Percentiles rank a stretch among this genome's conserved stretches.
These are phyloP conservation scores for Cyprinodon brontotheroides DNA, from an alignment of 2,113 vertebrate genomes.

Conservation along the genomic window DNA sequence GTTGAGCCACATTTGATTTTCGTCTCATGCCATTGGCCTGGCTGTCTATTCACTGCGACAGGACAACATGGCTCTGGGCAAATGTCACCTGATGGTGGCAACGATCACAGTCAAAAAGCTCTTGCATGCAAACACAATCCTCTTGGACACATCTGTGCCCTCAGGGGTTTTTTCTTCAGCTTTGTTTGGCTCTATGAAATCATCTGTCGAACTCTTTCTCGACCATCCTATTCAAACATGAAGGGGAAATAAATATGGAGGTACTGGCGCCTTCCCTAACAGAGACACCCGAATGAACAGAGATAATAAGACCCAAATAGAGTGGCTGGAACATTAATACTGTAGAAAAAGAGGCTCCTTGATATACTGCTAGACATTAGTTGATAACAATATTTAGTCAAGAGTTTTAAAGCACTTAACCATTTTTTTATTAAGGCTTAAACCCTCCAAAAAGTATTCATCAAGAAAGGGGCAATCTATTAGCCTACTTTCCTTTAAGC, in stretches of 20 bases:
- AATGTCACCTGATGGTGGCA: constrained; percentile 44
- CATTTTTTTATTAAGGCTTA: no score
- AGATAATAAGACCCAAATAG: constrained; percentile 2
- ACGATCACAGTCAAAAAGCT: neutral
- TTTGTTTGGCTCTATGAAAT: constrained; percentile 10
- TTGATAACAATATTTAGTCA: constrained; percentile 29
- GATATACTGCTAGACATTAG: constrained; percentile 38
- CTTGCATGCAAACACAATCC: constrained; percentile 9
- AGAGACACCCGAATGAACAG: constrained; percentile 20
- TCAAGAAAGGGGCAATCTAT: no score
- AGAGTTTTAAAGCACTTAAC: neutral
- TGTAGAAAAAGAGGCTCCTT: neutral
- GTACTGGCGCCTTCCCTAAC: constrained; percentile 2
- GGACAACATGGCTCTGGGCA: constrained; percentile 25
- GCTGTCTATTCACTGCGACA: constrained; percentile 27
- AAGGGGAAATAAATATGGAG: constrained; percentile 15
- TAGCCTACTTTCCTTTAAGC: no score
- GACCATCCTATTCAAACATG: neutral
- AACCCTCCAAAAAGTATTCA: no score
- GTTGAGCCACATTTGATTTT: constrained; percentile 10
- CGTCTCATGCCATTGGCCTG: constrained; percentile 13
- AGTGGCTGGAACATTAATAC: neutral
- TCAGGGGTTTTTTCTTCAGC: neutral
- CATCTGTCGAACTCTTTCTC: constrained; percentile 14
- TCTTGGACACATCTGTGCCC: constrained; percentile 9